Conservation (phyloP, 2,797 vertebrate species). For the Acanthornis magna region DNA sequence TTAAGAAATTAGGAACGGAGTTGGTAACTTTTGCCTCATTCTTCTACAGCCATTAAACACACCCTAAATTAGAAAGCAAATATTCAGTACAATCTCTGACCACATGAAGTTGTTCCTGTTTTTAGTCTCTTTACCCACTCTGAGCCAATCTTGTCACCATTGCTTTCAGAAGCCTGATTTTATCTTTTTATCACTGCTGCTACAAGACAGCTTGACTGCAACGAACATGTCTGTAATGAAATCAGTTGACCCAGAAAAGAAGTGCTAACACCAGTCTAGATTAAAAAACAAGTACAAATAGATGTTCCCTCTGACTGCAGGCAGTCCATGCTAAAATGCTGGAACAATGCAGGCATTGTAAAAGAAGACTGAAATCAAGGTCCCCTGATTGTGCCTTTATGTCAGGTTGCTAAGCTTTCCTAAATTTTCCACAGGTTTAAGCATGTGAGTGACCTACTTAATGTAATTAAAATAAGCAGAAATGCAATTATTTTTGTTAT, state of each 20-base stretch:
- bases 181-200: conserved; percentile 32
- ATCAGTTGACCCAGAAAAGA: conserved; percentile 46
- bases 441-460: neutral
- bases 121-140: neutral
- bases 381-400: neutral
- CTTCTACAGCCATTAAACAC: neutral
- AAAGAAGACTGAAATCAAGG: neutral
- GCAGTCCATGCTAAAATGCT: neutral
- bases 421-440: neutral
- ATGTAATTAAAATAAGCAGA: neutral
- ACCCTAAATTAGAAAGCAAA: neutral
- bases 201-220: conserved; percentile 34
- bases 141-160: neutral
- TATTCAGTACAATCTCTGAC: neutral
- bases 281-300: neutral
- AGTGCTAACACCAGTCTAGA: neutral
- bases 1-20: neutral
- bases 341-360: neutral
- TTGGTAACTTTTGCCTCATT: neutral
- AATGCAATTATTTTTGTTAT: neutral
- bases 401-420: neutral
- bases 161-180: neutral
- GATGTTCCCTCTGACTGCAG: neutral
- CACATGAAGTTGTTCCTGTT: neutral
- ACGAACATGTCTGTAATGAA: neutral